phyloP scores from a whole-genome alignment of 2,888 invertebrate species.

The Luperina nickerlii region DNA sequence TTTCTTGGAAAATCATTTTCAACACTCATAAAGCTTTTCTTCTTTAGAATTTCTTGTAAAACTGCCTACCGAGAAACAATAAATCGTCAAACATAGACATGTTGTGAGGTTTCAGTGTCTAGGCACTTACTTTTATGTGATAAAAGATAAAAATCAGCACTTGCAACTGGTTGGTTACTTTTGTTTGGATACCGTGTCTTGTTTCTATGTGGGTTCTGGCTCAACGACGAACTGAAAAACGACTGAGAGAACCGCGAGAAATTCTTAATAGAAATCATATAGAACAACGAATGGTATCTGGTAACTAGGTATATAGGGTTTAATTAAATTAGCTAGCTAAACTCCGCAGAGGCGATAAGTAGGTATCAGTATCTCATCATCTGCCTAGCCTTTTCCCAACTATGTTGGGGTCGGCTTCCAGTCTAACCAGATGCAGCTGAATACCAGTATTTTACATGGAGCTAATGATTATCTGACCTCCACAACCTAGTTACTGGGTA shows the following conservation, averaged over 20 bases:
- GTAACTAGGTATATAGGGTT: background rate
- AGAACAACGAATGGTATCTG: background rate
- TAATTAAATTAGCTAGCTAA: background rate
- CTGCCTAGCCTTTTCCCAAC: too few species aligned
- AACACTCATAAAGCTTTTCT: conserved; percentile 2
- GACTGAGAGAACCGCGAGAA: background rate
- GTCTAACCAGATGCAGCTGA: too few species aligned
- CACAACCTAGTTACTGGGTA: too few species aligned
- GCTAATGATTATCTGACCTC: too few species aligned
- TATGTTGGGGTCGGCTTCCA: too few species aligned
- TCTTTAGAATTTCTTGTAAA: conserved; percentile 5
- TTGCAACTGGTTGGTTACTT: conserved; percentile 4
- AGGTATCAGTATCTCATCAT: background rate
- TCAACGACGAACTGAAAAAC: background rate
- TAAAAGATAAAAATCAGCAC: conserved; percentile 11
- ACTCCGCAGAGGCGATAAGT: background rate
- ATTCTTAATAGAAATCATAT: too few species aligned
- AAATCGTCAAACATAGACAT: conserved; percentile 23
- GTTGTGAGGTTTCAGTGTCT: background rate
- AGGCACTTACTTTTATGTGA: background rate
- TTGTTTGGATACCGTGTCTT: background rate
- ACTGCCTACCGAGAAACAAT: conserved; percentile 16
- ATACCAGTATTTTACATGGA: too few species aligned
- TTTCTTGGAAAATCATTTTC: background rate
- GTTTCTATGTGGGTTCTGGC: background rate